A percentile compares a stretch with the other conserved stretches of the same genome.
Evolutionary conservation across 1,140 invertebrate species (phyloP).

Genomic region (Neuroterus valhalla): DNA sequence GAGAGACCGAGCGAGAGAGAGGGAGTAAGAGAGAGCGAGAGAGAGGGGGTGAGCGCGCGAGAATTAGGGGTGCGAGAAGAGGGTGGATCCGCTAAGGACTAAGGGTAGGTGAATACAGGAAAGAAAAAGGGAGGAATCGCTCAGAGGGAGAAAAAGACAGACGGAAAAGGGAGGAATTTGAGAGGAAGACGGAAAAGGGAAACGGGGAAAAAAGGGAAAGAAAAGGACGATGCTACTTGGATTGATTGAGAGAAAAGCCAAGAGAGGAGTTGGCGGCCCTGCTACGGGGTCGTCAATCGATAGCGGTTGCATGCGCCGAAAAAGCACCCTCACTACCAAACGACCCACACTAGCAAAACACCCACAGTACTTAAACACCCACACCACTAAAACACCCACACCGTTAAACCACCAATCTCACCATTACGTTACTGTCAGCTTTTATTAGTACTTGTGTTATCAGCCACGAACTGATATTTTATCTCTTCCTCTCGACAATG

Average conservation of each 20-base stretch:
- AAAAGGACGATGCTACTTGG: neutral
- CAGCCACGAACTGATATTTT: neutral
- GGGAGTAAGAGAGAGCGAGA: conserved; percentile 3
- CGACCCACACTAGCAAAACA: no score
- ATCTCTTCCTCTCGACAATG: neutral
- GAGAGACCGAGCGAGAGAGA: conserved; percentile 32
- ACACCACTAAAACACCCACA: no score
- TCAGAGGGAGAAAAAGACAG: conserved; percentile 4
- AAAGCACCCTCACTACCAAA: conserved; percentile 25
- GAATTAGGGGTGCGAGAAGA: conserved; percentile 1
- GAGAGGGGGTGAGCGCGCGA: neutral
- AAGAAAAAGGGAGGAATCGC: neutral
- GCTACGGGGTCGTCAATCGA: conserved; percentile 24
- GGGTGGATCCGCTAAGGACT: neutral
- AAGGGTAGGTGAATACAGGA: conserved; percentile 29
- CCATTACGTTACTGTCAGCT: neutral
- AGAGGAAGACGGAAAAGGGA: neutral
- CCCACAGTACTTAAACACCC: no score
- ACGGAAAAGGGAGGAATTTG: conserved; percentile 6
- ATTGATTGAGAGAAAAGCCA: conserved; percentile 29
- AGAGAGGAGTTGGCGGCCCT: conserved; percentile 21
- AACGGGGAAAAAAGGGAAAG: conserved; percentile 34
- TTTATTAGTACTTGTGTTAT: neutral
- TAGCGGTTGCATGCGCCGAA: conserved; percentile 27
- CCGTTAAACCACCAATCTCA: neutral